A percentile compares a stretch with the other conserved stretches of the same genome.
Evolutionary conservation across 2,888 invertebrate genomes (phyloP).

Genomic region (Ochropacha duplaris): DNA sequence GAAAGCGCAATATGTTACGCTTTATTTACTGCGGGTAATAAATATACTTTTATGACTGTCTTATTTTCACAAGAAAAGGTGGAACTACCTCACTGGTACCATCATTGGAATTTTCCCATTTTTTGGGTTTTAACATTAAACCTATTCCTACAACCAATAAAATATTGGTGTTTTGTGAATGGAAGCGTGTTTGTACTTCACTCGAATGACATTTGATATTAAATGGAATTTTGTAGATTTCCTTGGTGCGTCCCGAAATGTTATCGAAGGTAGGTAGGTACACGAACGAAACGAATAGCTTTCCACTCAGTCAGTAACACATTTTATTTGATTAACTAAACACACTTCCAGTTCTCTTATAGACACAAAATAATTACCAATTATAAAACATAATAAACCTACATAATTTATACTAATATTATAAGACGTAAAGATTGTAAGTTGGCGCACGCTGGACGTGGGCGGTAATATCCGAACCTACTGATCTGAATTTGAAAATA

Average conservation of each 20-base stretch:
- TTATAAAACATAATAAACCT: too few species aligned
- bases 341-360: too few species aligned
- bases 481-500: too few species aligned
- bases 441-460: too few species aligned
- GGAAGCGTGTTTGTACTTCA: constrained; percentile 24
- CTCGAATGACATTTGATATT: not conserved
- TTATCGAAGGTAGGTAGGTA: too few species aligned
- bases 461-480: too few species aligned
- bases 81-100: constrained; percentile 33
- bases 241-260: not conserved
- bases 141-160: constrained; percentile 47
- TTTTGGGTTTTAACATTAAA: constrained; percentile 54
- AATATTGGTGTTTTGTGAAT: constrained; percentile 59
- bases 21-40: constrained; percentile 74
- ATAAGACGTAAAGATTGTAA: too few species aligned
- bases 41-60: constrained; percentile 75
- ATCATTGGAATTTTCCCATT: constrained; percentile 50
- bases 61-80: constrained; percentile 68
- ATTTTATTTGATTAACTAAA: too few species aligned
- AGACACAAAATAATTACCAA: too few species aligned
- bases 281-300: too few species aligned
- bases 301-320: too few species aligned
- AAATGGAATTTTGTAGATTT: not conserved
- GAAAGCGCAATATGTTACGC: constrained; percentile 69
- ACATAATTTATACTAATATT: too few species aligned